phyloP scores from a whole-genome alignment of 2,113 vertebrate species.

The Excalfactoria chinensis region DNA sequence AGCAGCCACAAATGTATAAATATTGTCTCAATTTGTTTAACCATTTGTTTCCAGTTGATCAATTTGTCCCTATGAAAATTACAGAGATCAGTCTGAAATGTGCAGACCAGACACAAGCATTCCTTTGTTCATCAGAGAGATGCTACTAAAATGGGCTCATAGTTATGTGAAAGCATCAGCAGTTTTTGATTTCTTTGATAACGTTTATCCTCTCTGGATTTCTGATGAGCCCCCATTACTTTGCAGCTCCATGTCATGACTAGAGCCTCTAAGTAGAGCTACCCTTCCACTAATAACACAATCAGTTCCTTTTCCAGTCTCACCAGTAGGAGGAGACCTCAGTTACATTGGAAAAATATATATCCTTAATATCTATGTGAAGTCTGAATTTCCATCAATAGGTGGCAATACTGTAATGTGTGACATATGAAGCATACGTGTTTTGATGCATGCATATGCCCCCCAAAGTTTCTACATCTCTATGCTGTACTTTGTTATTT shows the following conservation, averaged over 20 bases:
- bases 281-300: neutral
- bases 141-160: neutral
- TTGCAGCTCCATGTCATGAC: neutral
- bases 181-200: conserved; percentile 4
- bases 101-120: neutral
- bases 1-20: neutral
- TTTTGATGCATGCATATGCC: neutral
- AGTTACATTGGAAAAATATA: neutral
- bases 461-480: neutral
- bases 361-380: neutral
- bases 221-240: neutral
- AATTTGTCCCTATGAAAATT: neutral
- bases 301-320: neutral
- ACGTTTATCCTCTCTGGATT: neutral
- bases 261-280: neutral
- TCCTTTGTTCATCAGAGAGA: neutral
- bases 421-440: neutral
- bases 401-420: conserved; percentile 49
- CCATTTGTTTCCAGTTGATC: neutral
- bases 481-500: neutral
- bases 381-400: conserved; percentile 55
- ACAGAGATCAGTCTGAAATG: neutral
- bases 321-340: neutral
- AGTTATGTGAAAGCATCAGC: neutral
- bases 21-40: neutral